Evolutionary conservation across 2,113 vertebrate genomes (phyloP).

Genomic region (Colossoma macropomum): DNA sequence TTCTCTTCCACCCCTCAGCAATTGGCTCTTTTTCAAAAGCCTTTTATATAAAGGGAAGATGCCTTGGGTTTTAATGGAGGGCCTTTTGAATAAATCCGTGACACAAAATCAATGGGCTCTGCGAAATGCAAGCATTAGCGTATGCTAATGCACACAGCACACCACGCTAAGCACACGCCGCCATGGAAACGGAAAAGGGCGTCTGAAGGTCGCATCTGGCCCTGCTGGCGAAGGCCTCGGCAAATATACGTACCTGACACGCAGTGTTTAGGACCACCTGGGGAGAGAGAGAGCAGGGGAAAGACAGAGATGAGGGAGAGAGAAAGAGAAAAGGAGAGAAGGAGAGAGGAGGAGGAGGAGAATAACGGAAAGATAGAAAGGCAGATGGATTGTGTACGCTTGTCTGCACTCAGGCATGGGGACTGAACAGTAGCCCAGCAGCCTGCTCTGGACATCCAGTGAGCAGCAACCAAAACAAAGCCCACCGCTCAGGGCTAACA

Average conservation of each 20-base stretch:
- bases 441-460: constrained; percentile 29
- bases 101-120: constrained; percentile 71
- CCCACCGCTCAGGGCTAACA: not conserved
- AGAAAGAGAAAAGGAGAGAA: not conserved
- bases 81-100: constrained; percentile 63
- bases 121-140: constrained; percentile 51
- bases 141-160: constrained; percentile 64
- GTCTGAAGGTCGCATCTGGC: constrained; percentile 66
- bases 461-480: constrained; percentile 38
- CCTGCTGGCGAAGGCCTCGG: constrained; percentile 58
- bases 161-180: constrained; percentile 56
- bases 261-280: constrained; percentile 68
- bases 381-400: constrained; percentile 44
- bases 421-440: constrained; percentile 42
- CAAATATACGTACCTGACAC: constrained; percentile 67
- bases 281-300: constrained; percentile 13
- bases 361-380: not conserved
- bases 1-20: not conserved
- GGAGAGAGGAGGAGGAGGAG: not conserved
- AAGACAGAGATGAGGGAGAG: not conserved
- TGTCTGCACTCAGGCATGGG: constrained; percentile 45
- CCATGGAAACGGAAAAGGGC: constrained; percentile 73
- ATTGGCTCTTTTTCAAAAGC: constrained; percentile 52
- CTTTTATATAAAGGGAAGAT: constrained; percentile 35
- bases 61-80: constrained; percentile 25